Percentiles rank a stretch among this genome's conserved stretches.
Conservation (phyloP, 2,113 vertebrate genomes). For the Dinomys branickii region DNA sequence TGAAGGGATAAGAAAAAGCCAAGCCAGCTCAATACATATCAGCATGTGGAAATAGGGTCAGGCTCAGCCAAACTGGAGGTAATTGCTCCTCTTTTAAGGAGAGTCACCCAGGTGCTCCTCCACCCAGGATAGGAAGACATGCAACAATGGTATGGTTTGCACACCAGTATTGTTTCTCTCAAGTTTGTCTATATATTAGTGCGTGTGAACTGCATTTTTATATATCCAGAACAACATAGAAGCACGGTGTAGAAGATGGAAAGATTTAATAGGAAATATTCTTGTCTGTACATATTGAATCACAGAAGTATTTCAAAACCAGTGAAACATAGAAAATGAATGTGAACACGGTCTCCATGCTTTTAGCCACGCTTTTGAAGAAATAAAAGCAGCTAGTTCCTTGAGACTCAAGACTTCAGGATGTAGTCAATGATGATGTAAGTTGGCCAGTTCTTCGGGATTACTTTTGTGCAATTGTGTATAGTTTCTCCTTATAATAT, state of each 20-base stretch:
- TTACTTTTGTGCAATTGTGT: neutral
- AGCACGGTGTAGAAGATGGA: neutral
- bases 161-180: neutral
- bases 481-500: neutral
- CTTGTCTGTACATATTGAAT: neutral
- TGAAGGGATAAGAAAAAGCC: too few species aligned
- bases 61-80: too few species aligned
- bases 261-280: neutral
- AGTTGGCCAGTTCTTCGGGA: too few species aligned
- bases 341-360: neutral
- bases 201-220: neutral
- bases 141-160: neutral
- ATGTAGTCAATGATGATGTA: neutral
- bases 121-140: too few species aligned
- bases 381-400: neutral
- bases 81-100: too few species aligned
- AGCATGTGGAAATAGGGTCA: too few species aligned
- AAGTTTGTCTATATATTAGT: neutral
- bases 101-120: too few species aligned
- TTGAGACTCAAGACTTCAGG: neutral
- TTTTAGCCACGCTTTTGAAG: neutral
- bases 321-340: neutral
- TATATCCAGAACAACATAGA: neutral
- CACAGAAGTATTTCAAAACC: neutral
- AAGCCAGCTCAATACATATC: too few species aligned